These are phyloP conservation scores for Dermochelys coriacea DNA, from an alignment of 2,797 vertebrate species.

Conservation along the genomic window DNA sequence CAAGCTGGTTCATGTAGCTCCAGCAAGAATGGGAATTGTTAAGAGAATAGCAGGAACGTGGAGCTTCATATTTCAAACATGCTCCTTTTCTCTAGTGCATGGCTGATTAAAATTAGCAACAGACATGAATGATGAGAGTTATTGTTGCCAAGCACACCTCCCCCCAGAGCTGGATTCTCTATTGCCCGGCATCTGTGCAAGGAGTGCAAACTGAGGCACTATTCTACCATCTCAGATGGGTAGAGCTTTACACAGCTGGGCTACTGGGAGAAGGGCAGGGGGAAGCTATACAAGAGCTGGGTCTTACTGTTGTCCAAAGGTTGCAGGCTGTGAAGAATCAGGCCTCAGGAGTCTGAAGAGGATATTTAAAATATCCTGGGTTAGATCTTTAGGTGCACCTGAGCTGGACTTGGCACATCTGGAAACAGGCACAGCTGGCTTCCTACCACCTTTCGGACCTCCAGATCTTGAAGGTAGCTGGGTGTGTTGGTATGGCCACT, in stretches of 20 bases:
- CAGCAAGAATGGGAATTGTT: constrained; percentile 38
- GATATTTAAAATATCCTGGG: neutral
- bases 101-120: neutral
- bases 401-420: neutral
- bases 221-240: too few relatives aligned
- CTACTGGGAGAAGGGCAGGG: too few relatives aligned
- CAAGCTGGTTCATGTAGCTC: neutral
- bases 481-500: neutral
- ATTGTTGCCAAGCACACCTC: neutral
- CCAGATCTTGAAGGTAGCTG: neutral
- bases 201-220: too few relatives aligned
- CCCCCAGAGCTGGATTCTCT: neutral
- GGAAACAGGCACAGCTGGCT: neutral
- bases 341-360: neutral
- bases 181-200: neutral
- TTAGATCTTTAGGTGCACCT: too few relatives aligned
- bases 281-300: neutral
- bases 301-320: neutral
- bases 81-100: neutral
- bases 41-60: neutral
- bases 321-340: neutral
- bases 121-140: neutral
- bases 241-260: neutral
- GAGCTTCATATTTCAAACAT: constrained; percentile 13
- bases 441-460: neutral